Conservation (phyloP, 2,888 invertebrate genomes). For the Eudasyphora cyanicolor region DNA sequence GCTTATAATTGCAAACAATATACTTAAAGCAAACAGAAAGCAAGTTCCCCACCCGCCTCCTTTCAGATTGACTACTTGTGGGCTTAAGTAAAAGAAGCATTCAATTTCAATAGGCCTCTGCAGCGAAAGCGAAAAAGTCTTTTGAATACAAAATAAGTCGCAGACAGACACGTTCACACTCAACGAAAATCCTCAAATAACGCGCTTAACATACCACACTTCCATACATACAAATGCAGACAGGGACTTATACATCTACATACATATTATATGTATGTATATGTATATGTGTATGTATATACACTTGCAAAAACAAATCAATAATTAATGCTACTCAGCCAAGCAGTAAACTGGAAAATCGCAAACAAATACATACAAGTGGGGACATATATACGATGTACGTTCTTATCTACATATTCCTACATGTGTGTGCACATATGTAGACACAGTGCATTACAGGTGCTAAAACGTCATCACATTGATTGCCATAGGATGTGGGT, state of each 20-base stretch:
- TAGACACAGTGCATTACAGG: too few relatives aligned
- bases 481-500: too few relatives aligned
- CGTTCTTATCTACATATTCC: background rate
- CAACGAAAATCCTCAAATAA: background rate
- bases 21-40: background rate
- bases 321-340: slow-evolving; percentile 20
- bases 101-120: background rate
- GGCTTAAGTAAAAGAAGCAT: background rate
- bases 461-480: background rate
- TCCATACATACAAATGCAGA: background rate
- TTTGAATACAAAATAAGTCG: background rate
- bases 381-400: background rate
- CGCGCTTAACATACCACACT: background rate
- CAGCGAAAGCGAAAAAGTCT: background rate
- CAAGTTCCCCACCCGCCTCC: background rate
- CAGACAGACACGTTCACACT: background rate
- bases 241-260: background rate
- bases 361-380: background rate
- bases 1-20: background rate
- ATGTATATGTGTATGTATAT: too few relatives aligned
- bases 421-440: background rate
- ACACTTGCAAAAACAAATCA: slow-evolving; percentile 1
- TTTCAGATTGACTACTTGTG: background rate
- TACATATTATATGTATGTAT: too few relatives aligned
- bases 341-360: slow-evolving; percentile 5